A percentile compares a stretch with the other conserved stretches of the same genome.
These are phyloP conservation scores for Heliconius melpomene DNA, from an alignment of 1,140 invertebrate genomes.

Conservation along the genomic window DNA sequence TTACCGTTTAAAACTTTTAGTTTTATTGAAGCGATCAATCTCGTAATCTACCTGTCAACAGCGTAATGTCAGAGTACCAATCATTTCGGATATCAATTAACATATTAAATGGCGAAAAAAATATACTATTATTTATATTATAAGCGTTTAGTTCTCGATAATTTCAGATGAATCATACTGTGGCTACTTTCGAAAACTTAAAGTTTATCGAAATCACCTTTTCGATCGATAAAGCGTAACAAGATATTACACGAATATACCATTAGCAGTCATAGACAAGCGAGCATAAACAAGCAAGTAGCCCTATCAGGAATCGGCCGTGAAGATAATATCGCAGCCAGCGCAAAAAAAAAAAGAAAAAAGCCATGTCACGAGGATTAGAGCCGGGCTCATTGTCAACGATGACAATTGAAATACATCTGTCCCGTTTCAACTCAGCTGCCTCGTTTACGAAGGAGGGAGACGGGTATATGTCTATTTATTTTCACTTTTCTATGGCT, in stretches of 20 bases:
- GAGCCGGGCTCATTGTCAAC: conserved; percentile 68
- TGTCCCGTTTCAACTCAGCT: conserved; percentile 51
- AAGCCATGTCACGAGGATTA: conserved; percentile 75
- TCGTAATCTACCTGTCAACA: conserved; percentile 23
- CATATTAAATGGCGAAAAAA: conserved; percentile 20
- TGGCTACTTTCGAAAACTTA: conserved; percentile 38
- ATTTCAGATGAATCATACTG: conserved; percentile 28
- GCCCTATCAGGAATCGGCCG: conserved; percentile 71
- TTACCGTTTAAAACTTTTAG: conserved; percentile 15
- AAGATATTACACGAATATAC: conserved; percentile 70
- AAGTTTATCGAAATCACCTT: conserved; percentile 48
- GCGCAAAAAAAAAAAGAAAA: conserved; percentile 59
- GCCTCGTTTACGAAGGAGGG: conserved; percentile 40
- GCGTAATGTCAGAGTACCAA: conserved; percentile 14
- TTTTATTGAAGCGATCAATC: conserved; percentile 22
- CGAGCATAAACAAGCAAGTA: conserved; percentile 70
- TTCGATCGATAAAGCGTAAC: conserved; percentile 60
- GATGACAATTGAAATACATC: conserved; percentile 72
- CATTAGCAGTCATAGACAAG: conserved; percentile 73
- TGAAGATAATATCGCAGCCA: conserved; percentile 64
- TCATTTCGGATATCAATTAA: conserved; percentile 12
- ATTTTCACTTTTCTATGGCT: conserved; percentile 76
- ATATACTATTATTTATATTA: conserved; percentile 15
- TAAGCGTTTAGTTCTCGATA: conserved; percentile 23
- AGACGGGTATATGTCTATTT: conserved; percentile 65